These are phyloP conservation scores for Tenebrosternarchus preto DNA, from an alignment of 2,113 vertebrate genomes.

Conservation along the genomic window DNA sequence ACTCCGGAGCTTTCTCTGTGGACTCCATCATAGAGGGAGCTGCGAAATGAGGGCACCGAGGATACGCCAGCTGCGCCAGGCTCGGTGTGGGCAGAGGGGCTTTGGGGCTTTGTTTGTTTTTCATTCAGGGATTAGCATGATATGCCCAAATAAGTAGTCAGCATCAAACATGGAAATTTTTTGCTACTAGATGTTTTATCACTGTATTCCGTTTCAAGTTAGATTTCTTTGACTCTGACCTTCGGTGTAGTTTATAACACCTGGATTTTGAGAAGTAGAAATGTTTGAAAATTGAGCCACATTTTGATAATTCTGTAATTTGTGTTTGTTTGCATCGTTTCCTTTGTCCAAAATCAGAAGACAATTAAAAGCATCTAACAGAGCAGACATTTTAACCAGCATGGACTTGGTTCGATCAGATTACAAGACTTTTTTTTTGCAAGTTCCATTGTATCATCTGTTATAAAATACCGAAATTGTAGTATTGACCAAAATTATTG, in stretches of 20 bases:
- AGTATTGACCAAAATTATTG: neutral
- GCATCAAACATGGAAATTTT: neutral
- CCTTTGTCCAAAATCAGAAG: neutral
- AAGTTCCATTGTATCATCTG: too few relatives aligned
- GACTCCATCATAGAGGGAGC: conserved; percentile 72
- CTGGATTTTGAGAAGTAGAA: neutral
- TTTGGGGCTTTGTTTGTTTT: neutral
- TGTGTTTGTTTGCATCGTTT: neutral
- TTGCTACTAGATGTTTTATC: neutral
- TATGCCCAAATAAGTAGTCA: conserved; percentile 10
- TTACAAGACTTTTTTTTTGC: neutral
- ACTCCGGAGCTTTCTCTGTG: conserved; percentile 73
- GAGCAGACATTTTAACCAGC: neutral
- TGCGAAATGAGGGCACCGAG: conserved; percentile 68
- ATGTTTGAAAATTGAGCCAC: neutral
- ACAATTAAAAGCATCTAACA: neutral
- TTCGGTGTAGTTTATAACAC: neutral
- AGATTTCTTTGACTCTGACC: neutral
- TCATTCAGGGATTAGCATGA: neutral
- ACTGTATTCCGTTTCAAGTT: conserved; percentile 7
- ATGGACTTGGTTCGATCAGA: neutral
- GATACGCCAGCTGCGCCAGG: neutral
- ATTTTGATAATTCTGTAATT: neutral
- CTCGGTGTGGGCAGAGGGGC: neutral
- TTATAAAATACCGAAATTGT: too few relatives aligned